Conservation (phyloP, 2,113 vertebrate species). For the Triplophysa rosa region DNA sequence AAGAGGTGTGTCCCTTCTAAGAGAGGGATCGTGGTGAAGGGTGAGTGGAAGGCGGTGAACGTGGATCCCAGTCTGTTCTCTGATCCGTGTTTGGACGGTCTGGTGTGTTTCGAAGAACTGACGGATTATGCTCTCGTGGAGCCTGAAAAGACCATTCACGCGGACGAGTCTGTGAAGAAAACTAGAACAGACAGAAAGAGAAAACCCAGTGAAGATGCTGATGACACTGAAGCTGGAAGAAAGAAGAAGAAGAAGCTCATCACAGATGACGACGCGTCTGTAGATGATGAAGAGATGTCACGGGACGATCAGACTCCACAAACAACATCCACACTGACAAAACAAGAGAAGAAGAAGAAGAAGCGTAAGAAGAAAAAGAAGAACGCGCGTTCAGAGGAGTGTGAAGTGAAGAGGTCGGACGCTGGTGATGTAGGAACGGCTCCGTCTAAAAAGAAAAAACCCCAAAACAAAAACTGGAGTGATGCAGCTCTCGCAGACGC, state of each 20-base stretch:
- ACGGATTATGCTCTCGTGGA: constrained; percentile 83
- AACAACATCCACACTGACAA: constrained; percentile 21
- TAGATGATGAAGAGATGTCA: background rate
- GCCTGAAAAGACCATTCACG: constrained; percentile 60
- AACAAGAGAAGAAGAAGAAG: constrained; percentile 58
- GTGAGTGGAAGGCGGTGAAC: constrained; percentile 84
- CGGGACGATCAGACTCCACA: constrained; percentile 5
- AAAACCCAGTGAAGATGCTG: constrained; percentile 47
- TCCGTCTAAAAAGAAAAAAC: constrained; percentile 68
- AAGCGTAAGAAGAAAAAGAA: constrained; percentile 66
- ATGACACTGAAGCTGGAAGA: background rate
- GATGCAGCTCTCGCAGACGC: constrained; percentile 63
- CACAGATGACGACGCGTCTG: background rate
- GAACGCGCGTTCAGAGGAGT: constrained; percentile 43
- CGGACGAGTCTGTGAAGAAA: constrained; percentile 45
- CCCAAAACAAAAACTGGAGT: constrained; percentile 84
- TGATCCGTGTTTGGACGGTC: constrained; percentile 81
- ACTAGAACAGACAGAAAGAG: constrained; percentile 72
- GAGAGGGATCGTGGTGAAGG: constrained; percentile 78
- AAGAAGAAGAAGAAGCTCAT: constrained; percentile 14
- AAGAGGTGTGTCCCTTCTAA: constrained; percentile 55
- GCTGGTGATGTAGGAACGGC: constrained; percentile 13
- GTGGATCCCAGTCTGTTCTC: constrained; percentile 85
- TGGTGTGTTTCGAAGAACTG: constrained; percentile 93
- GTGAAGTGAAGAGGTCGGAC: constrained; percentile 9